A percentile compares a stretch with the other conserved stretches of the same genome.
These are phyloP conservation scores for Hydroisotoma schaefferi DNA, from an alignment of 2,888 invertebrate genomes.

Conservation along the genomic window DNA sequence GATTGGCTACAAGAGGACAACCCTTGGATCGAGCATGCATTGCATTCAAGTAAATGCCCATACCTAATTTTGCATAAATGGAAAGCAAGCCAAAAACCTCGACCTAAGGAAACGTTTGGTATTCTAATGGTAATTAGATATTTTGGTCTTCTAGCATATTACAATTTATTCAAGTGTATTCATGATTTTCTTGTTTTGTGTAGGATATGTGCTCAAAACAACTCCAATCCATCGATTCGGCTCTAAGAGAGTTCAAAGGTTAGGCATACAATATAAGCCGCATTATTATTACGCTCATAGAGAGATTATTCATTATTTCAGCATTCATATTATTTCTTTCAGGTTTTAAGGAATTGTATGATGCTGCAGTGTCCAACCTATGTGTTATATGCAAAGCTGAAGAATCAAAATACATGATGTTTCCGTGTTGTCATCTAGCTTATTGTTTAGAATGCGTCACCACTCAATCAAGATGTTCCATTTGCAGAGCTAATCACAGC, in stretches of 20 bases:
- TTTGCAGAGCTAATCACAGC: not conserved
- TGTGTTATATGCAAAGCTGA: not conserved
- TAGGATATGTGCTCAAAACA: no score
- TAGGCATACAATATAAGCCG: no score
- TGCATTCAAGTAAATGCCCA: conserved; percentile 10
- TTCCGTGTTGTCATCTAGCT: conserved; percentile 1
- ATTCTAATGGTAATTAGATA: not conserved
- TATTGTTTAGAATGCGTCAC: not conserved
- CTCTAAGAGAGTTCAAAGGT: no score
- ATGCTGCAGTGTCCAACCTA: not conserved
- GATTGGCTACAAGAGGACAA: conserved; percentile 22
- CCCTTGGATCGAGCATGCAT: conserved; percentile 29
- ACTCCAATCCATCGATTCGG: no score
- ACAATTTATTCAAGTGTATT: not conserved
- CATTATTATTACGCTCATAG: no score
- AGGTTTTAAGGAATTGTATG: not conserved
- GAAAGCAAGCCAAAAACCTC: not conserved
- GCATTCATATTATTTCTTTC: not conserved
- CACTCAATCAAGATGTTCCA: not conserved
- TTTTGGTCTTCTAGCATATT: not conserved
- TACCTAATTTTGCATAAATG: not conserved
- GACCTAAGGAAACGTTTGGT: not conserved
- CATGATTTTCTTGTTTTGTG: no score
- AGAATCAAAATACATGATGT: not conserved
- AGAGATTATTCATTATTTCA: not conserved